A percentile compares a stretch with the other conserved stretches of the same genome.
Evolutionary conservation across 2,888 invertebrate genomes (phyloP).

Genomic region (Muscina levida): DNA sequence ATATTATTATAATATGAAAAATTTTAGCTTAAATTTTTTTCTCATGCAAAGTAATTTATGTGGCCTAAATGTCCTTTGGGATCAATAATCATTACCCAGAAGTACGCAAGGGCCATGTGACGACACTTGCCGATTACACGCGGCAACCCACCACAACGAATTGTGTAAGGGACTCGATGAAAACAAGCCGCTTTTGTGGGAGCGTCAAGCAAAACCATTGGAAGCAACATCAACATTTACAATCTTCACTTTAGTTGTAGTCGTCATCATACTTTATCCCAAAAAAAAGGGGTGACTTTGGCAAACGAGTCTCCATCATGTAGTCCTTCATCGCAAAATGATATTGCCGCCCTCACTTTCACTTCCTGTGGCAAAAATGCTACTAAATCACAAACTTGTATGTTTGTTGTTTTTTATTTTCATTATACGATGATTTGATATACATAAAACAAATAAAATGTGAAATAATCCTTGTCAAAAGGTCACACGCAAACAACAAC

Average conservation of each 20-base stretch:
- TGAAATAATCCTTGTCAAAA: slow-evolving; percentile 61
- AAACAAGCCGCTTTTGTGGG: slow-evolving; percentile 50
- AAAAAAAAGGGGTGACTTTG: slow-evolving; percentile 47
- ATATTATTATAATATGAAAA: too few species aligned
- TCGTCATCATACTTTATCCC: not conserved
- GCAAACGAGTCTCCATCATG: not conserved
- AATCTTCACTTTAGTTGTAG: not conserved
- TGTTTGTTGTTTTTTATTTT: slow-evolving; percentile 23
- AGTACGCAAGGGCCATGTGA: not conserved
- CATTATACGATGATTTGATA: slow-evolving; percentile 60
- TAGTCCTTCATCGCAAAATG: slow-evolving; percentile 1
- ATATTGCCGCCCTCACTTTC: not conserved
- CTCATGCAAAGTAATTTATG: not conserved
- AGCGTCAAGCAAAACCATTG: slow-evolving; percentile 28
- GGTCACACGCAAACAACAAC: slow-evolving; percentile 53
- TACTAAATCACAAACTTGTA: slow-evolving; percentile 53
- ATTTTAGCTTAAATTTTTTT: too few species aligned
- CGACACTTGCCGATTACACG: slow-evolving; percentile 55
- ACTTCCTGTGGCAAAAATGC: slow-evolving; percentile 8
- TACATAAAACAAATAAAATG: slow-evolving; percentile 48
- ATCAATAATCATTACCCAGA: slow-evolving; percentile 17
- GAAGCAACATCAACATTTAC: not conserved
- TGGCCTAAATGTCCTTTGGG: slow-evolving; percentile 11
- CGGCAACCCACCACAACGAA: slow-evolving; percentile 34
- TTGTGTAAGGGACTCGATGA: not conserved